Conservation (phyloP, 1,140 invertebrate genomes). For the Cotesia chilonis region DNA sequence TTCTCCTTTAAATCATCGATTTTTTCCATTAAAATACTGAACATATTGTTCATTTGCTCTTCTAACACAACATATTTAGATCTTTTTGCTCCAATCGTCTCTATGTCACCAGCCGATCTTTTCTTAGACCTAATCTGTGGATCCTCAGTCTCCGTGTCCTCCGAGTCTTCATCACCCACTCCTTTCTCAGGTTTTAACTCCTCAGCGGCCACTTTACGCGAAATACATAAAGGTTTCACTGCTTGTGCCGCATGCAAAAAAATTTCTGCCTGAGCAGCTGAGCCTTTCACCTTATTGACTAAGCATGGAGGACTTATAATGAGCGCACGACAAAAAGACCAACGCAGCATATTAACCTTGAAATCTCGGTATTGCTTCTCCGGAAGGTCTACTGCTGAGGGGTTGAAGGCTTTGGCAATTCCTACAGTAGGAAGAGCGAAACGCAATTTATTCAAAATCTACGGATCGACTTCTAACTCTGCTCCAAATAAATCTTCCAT, state of each 20-base stretch:
- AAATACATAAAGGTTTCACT: not conserved
- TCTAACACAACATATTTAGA: too few relatives aligned
- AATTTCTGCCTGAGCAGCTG: conserved; percentile 18
- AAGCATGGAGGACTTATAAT: conserved; percentile 33
- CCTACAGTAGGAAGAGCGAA: conserved; percentile 42
- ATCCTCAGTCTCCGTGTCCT: not conserved
- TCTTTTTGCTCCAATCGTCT: too few relatives aligned
- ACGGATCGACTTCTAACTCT: conserved; percentile 37
- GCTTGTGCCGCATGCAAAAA: not conserved
- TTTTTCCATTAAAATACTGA: too few relatives aligned
- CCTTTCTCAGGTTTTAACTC: not conserved
- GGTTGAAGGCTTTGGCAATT: conserved; percentile 37
- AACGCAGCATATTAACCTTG: conserved; percentile 42
- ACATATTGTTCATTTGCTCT: too few relatives aligned
- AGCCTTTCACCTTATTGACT: not conserved
- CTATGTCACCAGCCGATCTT: too few relatives aligned
- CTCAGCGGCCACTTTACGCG: not conserved
- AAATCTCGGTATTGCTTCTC: conserved; percentile 38
- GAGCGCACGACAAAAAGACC: conserved; percentile 40
- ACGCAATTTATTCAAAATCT: conserved; percentile 41
- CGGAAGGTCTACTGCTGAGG: conserved; percentile 24
- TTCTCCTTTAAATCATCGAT: too few relatives aligned
- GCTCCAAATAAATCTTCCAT: conserved; percentile 2
- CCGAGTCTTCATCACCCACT: not conserved
- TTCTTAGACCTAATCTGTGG: not conserved